These are phyloP conservation scores for Rhombomys opimus DNA, from an alignment of 2,113 vertebrate species.

Conservation along the genomic window DNA sequence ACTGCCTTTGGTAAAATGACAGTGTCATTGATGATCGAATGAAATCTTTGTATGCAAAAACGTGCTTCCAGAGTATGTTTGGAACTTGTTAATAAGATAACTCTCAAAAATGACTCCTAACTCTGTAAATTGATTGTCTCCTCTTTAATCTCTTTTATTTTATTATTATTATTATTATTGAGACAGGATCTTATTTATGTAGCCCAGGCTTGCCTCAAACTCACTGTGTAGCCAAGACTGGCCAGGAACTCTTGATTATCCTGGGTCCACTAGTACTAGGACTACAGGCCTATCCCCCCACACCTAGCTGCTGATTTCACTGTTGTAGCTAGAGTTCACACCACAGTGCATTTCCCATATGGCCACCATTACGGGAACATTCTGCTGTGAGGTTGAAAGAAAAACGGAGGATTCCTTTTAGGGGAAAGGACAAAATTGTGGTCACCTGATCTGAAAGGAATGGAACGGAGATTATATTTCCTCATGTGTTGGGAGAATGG, in stretches of 20 bases:
- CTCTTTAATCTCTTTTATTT: not conserved
- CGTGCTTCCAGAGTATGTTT: slow-evolving; percentile 8
- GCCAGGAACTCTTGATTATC: not conserved
- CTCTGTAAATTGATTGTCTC: not conserved
- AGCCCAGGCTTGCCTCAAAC: not conserved
- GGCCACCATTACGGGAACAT: not conserved
- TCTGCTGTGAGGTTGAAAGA: not conserved
- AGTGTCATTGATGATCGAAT: not conserved
- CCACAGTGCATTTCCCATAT: too few species aligned
- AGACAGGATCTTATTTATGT: not conserved
- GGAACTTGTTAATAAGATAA: not conserved
- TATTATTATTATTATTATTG: not conserved
- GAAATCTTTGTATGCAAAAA: slow-evolving; percentile 10
- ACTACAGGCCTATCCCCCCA: not conserved
- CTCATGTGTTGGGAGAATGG: not conserved
- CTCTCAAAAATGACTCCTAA: not conserved
- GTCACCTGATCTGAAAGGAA: not conserved
- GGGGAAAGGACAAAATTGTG: not conserved
- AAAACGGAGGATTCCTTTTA: not conserved
- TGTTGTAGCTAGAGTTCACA: not conserved
- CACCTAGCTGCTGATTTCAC: not conserved
- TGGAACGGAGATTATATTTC: not conserved
- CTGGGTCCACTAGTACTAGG: not conserved
- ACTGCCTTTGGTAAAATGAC: slow-evolving; percentile 47
- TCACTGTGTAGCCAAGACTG: not conserved